Base-by-base conservation (phyloP, 2,113 vertebrate genomes). In the Eulemur macaco region DNA sequence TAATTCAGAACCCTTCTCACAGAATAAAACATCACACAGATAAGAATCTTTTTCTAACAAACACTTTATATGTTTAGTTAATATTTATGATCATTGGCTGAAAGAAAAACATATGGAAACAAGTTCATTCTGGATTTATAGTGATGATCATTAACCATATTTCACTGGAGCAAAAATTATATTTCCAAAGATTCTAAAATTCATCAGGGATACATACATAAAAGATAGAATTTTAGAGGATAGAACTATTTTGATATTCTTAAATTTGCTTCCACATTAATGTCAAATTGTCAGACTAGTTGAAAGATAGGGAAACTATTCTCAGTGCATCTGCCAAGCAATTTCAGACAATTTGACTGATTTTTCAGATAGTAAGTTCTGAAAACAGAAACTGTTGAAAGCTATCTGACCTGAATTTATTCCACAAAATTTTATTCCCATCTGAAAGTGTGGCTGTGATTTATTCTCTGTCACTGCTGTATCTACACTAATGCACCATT, bases 381-480 rank as follows among this genome's bases (percentile, higher is more conserved):
- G 96, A 93, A 85, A 92, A 69, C 80, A 98, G 69, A n/a, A 98
- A 97, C 84, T 82, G 66, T 37, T 93, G 83, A 92, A 96, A 91
- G 39, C 88, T 91, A 97, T 68, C 89, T 97, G 93, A 97, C 78
- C 85, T 91, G 92, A 97, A 96, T 98, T 98, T 97, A 96, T 98
- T 98, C 78, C 56, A 31, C 84, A 56, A 96, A 97, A 66, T 97
- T 94, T 60, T 97, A 71, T 96, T 98, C 88, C 86, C 47, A 68
- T 98, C 88, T 95, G 58, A 98, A 97, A 89, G 84, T 64, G 83
- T 92, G 91, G 81, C 97, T 87, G 91, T 97, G 97, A 98, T 98
- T 98, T 98, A 97, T 98, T 95, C 94, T 89, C 94, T 98, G 92
- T 90, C 84, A 83, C 56, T 88, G 15, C 73, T 82, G 23, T 97